phyloP scores from a whole-genome alignment of 2,113 vertebrate species.

The Barnardius zonarius region DNA sequence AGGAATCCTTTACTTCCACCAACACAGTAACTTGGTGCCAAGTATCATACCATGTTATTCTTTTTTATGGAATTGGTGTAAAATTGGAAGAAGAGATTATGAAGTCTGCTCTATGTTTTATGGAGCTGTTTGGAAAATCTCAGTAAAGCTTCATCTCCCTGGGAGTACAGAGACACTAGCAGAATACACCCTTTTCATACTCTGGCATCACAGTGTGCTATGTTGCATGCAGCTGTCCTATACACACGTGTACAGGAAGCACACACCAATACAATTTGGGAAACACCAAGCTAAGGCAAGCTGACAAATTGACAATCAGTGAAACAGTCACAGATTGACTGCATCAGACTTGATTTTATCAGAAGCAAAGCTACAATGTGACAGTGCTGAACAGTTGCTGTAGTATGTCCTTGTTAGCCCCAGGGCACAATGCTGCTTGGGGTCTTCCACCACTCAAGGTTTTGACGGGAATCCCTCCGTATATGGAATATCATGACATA shows the following conservation, averaged over 20 bases:
- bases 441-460: not conserved
- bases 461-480: not conserved
- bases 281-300: not conserved
- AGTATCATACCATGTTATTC: not conserved
- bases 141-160: not conserved
- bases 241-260: accelerated
- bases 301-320: not conserved
- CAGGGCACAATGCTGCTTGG: not conserved
- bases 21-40: not conserved
- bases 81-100: not conserved
- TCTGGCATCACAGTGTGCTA: not conserved
- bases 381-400: not conserved
- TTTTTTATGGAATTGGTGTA: not conserved
- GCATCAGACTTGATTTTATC: not conserved
- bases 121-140: not conserved
- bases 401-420: not conserved
- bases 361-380: not conserved
- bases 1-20: not conserved
- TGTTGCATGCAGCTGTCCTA: not conserved
- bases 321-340: not conserved
- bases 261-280: not conserved
- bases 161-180: not conserved
- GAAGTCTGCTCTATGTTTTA: not conserved
- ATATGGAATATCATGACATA: not conserved
- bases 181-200: not conserved